Evolutionary conservation across 2,888 invertebrate species (phyloP), one percentile per base, ranked within the genome.

Genomic region (Eupithecia insigniata): DNA sequence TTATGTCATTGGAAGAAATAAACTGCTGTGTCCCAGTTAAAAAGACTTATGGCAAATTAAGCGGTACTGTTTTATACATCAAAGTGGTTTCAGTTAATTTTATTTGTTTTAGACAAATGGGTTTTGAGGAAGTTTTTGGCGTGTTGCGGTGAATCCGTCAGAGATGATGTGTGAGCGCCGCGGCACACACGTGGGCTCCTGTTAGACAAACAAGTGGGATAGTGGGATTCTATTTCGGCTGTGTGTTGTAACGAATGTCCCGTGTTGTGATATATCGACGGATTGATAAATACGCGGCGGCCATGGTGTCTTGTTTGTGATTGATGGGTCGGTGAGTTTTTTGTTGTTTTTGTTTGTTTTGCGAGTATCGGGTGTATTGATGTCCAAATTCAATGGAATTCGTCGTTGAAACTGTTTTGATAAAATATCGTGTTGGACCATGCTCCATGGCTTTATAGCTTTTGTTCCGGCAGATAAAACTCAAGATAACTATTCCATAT

Each of bases 1-100:
- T 85, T 84, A 86, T 90, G 89, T 89, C 89, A 86, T 87, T 87
- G 83, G 78, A 86, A 83, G 83, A 85, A 88, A 89, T 85, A 88
- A 87, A 88, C 86, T 83, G 81, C 85, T 83, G 78, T 86, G 89
- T 81, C 89, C 90, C 80, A 89, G 83, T 87, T 90, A 83, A 80
- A 78, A 84, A 85, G 87, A 87, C 82, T 85, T 86, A 85, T 87
- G 81, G 83, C 77, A 80, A 85, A 86, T 87, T 85, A 85, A 86
- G 83, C 81, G 82, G 79, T 81, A 72, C 73, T 69, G 73, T 64
- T 74, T 58, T 55, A 66, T 83, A 89, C 87, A 88, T 90, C 88
- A 89, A 89, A 90, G 88, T 79, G 74, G 73, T 72, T 74, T 75
- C 66, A 67, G 74, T 66, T 74, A 77, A 74, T 81, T 79, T 78